phyloP scores from a whole-genome alignment of 1,140 invertebrate genomes.

The Ylistrum balloti region DNA sequence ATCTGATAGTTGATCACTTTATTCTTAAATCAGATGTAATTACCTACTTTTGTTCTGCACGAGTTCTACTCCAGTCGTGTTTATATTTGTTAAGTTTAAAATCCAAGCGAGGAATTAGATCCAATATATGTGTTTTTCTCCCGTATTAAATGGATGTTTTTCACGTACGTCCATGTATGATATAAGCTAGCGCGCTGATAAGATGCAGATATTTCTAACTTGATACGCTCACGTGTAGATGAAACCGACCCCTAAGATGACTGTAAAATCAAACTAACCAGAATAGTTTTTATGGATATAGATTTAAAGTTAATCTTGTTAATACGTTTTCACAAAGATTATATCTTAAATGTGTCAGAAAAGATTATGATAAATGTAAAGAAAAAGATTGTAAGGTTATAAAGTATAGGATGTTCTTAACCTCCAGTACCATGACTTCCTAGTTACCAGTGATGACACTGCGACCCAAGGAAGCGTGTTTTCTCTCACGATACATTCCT shows the following conservation, averaged over 20 bases:
- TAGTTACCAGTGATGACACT: background rate
- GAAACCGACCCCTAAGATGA: background rate
- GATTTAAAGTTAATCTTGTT: background rate
- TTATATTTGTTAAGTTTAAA: too few relatives aligned
- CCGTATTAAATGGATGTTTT: too few relatives aligned
- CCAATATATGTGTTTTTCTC: too few relatives aligned
- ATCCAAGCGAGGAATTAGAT: too few relatives aligned
- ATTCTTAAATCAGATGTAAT: too few relatives aligned
- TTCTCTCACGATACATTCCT: background rate
- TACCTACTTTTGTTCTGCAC: too few relatives aligned
- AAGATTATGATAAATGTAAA: background rate
- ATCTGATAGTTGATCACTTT: too few relatives aligned
- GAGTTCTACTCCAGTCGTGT: too few relatives aligned
- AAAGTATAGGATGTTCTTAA: background rate
- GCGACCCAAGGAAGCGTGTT: background rate
- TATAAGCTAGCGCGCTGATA: too few relatives aligned
- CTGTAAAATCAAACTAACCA: conserved; percentile 14
- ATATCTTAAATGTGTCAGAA: background rate
- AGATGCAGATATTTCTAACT: too few relatives aligned
- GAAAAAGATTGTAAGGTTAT: background rate
- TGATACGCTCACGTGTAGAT: background rate
- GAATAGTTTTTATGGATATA: background rate
- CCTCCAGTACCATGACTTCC: background rate
- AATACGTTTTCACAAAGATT: background rate
- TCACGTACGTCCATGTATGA: too few relatives aligned